Conservation (phyloP, 2,113 vertebrate species). For the Sylvia atricapilla region DNA sequence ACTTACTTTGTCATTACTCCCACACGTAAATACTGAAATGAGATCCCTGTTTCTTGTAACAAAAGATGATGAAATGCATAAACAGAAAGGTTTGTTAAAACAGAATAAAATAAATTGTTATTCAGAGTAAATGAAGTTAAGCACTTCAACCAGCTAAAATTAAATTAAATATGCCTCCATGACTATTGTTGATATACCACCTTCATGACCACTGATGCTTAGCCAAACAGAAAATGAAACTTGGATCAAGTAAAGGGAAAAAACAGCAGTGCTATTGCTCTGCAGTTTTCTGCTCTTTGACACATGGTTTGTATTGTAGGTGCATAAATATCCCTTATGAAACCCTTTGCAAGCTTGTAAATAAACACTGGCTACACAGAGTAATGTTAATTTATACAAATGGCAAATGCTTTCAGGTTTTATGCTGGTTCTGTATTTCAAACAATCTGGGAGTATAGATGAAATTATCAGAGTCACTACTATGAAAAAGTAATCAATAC, state of each 20-base stretch:
- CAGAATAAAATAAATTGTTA: constrained; percentile 34
- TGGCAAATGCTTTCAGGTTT: constrained; percentile 9
- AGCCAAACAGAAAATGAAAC: constrained; percentile 41
- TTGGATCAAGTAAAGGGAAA: not conserved
- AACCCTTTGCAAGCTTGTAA: constrained; percentile 14
- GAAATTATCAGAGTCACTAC: not conserved
- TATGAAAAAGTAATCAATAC: constrained; percentile 29
- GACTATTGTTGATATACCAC: constrained; percentile 19
- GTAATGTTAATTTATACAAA: not conserved
- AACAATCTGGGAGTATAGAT: not conserved
- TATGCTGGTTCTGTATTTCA: not conserved
- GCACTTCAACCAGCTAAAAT: not conserved
- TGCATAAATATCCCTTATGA: not conserved
- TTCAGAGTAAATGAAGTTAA: constrained; percentile 26
- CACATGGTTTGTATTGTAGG: constrained; percentile 59
- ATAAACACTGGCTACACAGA: constrained; percentile 13
- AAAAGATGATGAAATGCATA: constrained; percentile 5
- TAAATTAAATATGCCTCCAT: not conserved
- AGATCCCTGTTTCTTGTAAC: not conserved
- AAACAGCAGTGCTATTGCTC: not conserved
- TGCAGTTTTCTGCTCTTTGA: not conserved
- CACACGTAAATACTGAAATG: not conserved
- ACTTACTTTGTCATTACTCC: not conserved
- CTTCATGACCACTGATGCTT: constrained; percentile 19
- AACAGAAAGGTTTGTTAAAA: constrained; percentile 10